Percentiles rank a stretch among this genome's conserved stretches.
These are phyloP conservation scores for Autographa gamma DNA, from an alignment of 2,888 invertebrate species.

Conservation along the genomic window DNA sequence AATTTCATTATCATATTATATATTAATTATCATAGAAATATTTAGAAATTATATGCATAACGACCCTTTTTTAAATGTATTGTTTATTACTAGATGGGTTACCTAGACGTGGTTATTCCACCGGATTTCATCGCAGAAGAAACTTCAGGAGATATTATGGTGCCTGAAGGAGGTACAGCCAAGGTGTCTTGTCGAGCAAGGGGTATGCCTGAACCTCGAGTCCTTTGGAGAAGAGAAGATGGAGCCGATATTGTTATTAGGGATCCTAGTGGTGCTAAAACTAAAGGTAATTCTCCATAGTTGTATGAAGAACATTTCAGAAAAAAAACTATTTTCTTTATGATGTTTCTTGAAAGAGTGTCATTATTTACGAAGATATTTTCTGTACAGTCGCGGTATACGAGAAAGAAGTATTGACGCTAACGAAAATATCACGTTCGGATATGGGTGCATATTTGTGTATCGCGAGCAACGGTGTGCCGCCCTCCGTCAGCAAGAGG, in stretches of 20 bases:
- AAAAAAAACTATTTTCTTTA: background rate
- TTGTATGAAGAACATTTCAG: background rate
- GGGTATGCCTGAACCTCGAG: slow-evolving; percentile 94
- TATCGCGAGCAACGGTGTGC: slow-evolving; percentile 96
- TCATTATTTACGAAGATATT: slow-evolving; percentile 38
- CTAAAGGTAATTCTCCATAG: slow-evolving; percentile 82
- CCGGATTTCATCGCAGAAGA: slow-evolving; percentile 97
- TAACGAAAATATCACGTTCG: slow-evolving; percentile 94
- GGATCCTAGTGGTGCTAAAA: slow-evolving; percentile 91
- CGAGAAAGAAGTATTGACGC: slow-evolving; percentile 93
- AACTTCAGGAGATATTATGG: slow-evolving; percentile 96
- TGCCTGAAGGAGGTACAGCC: slow-evolving; percentile 94
- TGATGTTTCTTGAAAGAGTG: slow-evolving; percentile 19
- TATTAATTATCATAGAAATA: background rate
- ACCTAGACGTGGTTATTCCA: slow-evolving; percentile 95
- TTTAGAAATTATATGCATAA: background rate
- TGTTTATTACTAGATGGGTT: slow-evolving; percentile 91
- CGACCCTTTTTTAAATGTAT: background rate
- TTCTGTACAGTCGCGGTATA: slow-evolving; percentile 89
- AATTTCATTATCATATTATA: background rate
- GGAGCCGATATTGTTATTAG: slow-evolving; percentile 94
- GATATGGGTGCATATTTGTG: slow-evolving; percentile 98
- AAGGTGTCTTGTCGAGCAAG: slow-evolving; percentile 92
- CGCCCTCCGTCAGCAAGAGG: slow-evolving; percentile 96
- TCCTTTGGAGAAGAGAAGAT: slow-evolving; percentile 96